Base-by-base conservation (phyloP, 2,888 invertebrate genomes). In the Harmothoe impar region DNA sequence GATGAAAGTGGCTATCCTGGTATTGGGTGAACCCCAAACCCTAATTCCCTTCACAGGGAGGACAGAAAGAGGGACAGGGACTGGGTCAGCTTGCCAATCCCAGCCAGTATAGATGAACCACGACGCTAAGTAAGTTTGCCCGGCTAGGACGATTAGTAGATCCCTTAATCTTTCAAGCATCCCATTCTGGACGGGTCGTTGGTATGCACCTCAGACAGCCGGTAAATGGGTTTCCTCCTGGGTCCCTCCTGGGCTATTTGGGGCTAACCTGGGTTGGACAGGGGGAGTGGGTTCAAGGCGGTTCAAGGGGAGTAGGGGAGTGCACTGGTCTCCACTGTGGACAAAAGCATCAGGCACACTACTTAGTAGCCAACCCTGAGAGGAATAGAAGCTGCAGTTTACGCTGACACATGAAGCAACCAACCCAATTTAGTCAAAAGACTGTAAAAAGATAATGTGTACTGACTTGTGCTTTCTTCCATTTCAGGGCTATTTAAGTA, bases 111-210 rank as follows among this genome's bases (percentile, higher is more conserved):
- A 72, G 72, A 72, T 72, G 72, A 72, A 72, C 72, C 72, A 29
- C 72, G 72, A n/a, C 72, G 72, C 72, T 72, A 72, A 72, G 72
- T 72, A 72, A 72, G 72, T 72, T 72, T 72, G 72, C n/a, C 15
- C 72, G 72, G 29, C 72, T 5, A 72, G 25, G 72, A 72, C 25
- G 72, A 72, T 72, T 72, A 72, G 72, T 72, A 72, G 72, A 72
- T 72, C 72, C 72, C 72, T 72, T 72, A 72, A 72, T 72, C 72
- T 72, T 72, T 72, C 29, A 72, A 72, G 72, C 72, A 72, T 72
- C 72, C 72, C 72, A 72, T 72, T 72, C 72, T 72, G 72, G n/a
- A 25, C n/a, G 72, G 25, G 72, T 29, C 29, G 25, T 72, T 72
- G 29, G 72, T 72, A 72, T 29, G 72, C 72, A 29, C 29, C n/a